Percentiles rank a stretch among this genome's conserved stretches.
Evolutionary conservation across 2,797 vertebrate species (phyloP).

Genomic region (Pseudochromis fuscus): DNA sequence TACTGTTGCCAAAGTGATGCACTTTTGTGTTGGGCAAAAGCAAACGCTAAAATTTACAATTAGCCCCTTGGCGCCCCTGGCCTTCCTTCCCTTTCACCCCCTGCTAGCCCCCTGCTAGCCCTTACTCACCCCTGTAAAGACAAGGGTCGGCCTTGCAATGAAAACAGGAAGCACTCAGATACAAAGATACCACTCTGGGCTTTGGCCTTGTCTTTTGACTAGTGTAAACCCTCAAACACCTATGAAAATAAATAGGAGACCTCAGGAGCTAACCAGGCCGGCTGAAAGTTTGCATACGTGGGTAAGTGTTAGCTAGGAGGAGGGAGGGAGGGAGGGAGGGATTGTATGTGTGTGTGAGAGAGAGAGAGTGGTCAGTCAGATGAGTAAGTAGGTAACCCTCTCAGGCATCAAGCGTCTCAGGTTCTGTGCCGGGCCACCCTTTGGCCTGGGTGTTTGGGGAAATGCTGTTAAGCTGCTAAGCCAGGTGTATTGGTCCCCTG

Average conservation of each 20-base stretch:
- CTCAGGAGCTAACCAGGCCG: slow-evolving; percentile 65
- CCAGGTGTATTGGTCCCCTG: slow-evolving; percentile 87
- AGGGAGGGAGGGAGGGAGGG: slow-evolving; percentile 32
- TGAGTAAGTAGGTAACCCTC: slow-evolving; percentile 71
- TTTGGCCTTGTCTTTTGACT: slow-evolving; percentile 83
- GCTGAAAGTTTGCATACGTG: slow-evolving; percentile 46
- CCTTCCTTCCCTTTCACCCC: slow-evolving; percentile 87
- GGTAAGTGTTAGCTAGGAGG: slow-evolving; percentile 37
- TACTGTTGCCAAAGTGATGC: slow-evolving; percentile 80
- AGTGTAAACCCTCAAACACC: slow-evolving; percentile 83
- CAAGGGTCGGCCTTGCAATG: slow-evolving; percentile 89
- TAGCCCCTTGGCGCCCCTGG: slow-evolving; percentile 88
- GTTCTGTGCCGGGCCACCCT: slow-evolving; percentile 81
- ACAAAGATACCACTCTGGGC: slow-evolving; percentile 89
- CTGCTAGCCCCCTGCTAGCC: slow-evolving; percentile 86
- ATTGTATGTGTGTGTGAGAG: background rate
- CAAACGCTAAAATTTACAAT: slow-evolving; percentile 90
- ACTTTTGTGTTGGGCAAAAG: slow-evolving; percentile 84
- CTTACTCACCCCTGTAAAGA: slow-evolving; percentile 90
- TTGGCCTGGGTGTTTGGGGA: slow-evolving; percentile 83
- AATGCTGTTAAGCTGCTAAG: slow-evolving; percentile 88
- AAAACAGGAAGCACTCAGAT: slow-evolving; percentile 95
- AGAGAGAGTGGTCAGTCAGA: slow-evolving; percentile 76
- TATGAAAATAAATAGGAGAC: slow-evolving; percentile 85
- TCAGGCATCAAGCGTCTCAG: slow-evolving; percentile 83